phyloP scores from a whole-genome alignment of 2,797 vertebrate genomes.

The Champsocephalus gunnari region DNA sequence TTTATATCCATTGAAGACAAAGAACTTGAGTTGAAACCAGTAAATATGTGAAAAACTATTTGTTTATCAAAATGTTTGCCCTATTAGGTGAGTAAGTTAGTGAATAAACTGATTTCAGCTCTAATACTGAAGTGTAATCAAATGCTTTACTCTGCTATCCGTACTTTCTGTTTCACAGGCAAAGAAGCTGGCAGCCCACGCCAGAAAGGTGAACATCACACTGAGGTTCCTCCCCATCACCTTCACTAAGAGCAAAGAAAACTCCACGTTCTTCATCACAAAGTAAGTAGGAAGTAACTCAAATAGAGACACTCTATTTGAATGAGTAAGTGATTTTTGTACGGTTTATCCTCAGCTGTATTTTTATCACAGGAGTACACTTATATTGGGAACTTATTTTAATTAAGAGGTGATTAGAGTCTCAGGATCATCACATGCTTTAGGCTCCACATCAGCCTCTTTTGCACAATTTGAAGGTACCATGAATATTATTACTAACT shows the following conservation, averaged over 20 bases:
- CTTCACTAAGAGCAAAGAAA: conserved; percentile 92
- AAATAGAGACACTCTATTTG: background rate
- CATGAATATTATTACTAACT: background rate
- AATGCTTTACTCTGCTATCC: background rate
- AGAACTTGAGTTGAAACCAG: no score
- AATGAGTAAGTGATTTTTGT: background rate
- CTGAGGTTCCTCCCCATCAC: conserved; percentile 90
- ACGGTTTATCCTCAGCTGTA: background rate
- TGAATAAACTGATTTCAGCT: no score
- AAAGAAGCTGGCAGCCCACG: conserved; percentile 84
- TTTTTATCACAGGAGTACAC: background rate
- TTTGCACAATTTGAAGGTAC: background rate
- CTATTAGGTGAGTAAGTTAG: no score
- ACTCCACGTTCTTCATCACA: conserved; percentile 89
- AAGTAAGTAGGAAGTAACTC: conserved; percentile 77
- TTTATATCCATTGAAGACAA: no score
- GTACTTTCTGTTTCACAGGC: conserved; percentile 75
- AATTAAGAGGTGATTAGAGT: background rate
- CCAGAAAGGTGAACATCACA: conserved; percentile 86
- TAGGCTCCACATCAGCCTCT: background rate
- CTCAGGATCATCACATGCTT: background rate
- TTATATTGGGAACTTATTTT: background rate
- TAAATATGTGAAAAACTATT: no score
- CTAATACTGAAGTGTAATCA: no score
- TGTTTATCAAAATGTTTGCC: no score